Percentiles rank a stretch among this genome's conserved stretches.
Evolutionary conservation across 2,113 vertebrate species (phyloP).

Genomic region (Takifugu bimaculatus): DNA sequence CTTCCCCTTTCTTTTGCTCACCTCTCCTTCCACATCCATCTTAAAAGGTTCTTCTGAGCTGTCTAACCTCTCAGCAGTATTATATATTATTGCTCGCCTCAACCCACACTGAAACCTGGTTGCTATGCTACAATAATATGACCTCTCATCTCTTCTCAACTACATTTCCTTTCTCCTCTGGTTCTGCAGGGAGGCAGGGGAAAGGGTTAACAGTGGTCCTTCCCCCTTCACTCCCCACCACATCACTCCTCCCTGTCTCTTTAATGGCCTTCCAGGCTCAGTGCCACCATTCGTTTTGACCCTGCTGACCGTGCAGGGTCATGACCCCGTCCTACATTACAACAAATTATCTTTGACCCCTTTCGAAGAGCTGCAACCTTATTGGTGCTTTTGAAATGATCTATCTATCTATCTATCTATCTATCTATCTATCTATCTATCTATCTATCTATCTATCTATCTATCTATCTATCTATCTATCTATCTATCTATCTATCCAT

Average conservation of each 20-base stretch:
- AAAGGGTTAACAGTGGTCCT: slow-evolving; percentile 60
- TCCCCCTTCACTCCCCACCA: slow-evolving; percentile 34
- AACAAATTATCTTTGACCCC: slow-evolving; percentile 69
- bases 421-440: slow-evolving; percentile 2
- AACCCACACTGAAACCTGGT: slow-evolving; percentile 74
- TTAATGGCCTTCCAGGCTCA: slow-evolving; percentile 63
- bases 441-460: slow-evolving; percentile 5
- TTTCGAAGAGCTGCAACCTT: slow-evolving; percentile 21
- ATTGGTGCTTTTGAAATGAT: slow-evolving; percentile 11
- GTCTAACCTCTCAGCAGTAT: slow-evolving; percentile 73
- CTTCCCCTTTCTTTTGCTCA: slow-evolving; percentile 50
- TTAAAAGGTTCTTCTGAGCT: slow-evolving; percentile 74
- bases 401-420: slow-evolving; percentile 6
- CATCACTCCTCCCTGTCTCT: slow-evolving; percentile 40
- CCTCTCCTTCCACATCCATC: slow-evolving; percentile 72
- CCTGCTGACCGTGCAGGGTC: slow-evolving; percentile 60
- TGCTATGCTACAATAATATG: slow-evolving; percentile 74
- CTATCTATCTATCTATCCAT: background rate
- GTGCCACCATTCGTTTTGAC: slow-evolving; percentile 62
- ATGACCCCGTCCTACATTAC: slow-evolving; percentile 63
- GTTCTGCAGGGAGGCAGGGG: slow-evolving; percentile 43
- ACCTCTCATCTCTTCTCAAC: slow-evolving; percentile 68
- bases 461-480: slow-evolving; percentile 4
- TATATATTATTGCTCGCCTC: slow-evolving; percentile 72
- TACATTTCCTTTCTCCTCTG: slow-evolving; percentile 57